Evolutionary conservation across 1,140 invertebrate species (phyloP).

Genomic region (Achroia grisella): DNA sequence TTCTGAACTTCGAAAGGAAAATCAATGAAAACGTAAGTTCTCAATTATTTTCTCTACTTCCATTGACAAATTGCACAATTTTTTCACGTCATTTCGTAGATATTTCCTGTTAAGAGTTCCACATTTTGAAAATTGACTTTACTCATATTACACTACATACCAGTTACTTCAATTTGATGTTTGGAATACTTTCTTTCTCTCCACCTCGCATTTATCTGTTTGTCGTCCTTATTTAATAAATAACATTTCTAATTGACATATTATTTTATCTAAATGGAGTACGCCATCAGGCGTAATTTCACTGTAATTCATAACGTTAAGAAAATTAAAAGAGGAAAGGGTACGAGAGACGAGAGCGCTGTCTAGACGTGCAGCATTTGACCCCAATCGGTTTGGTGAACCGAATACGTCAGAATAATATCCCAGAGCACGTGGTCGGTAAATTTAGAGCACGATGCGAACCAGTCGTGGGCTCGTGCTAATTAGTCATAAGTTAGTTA

Average conservation of each 20-base stretch:
- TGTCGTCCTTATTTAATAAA: too few species aligned
- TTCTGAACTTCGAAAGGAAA: constrained; percentile 58
- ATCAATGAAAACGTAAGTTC: constrained; percentile 64
- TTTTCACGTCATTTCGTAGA: constrained; percentile 8
- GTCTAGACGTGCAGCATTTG: constrained; percentile 47
- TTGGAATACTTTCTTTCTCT: constrained; percentile 6
- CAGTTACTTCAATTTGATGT: not conserved
- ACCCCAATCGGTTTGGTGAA: constrained; percentile 47
- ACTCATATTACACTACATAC: too few species aligned
- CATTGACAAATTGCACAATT: constrained; percentile 45
- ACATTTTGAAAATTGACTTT: not conserved
- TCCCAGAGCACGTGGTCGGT: constrained; percentile 44
- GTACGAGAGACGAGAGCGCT: not conserved
- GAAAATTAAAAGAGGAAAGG: too few species aligned
- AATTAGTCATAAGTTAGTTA: not conserved
- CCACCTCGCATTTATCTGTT: too few species aligned
- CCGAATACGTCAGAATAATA: constrained; percentile 32
- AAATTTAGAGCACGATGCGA: constrained; percentile 37
- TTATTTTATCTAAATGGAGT: too few species aligned
- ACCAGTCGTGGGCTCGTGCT: constrained; percentile 2
- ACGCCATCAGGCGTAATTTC: too few species aligned
- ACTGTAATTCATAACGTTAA: too few species aligned
- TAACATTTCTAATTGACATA: too few species aligned
- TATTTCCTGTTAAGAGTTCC: constrained; percentile 1
- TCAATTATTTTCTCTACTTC: constrained; percentile 8